Percentiles rank a stretch among this genome's conserved stretches.
These are phyloP conservation scores for Tipula vernalis DNA, from an alignment of 2,888 invertebrate species.

Conservation along the genomic window DNA sequence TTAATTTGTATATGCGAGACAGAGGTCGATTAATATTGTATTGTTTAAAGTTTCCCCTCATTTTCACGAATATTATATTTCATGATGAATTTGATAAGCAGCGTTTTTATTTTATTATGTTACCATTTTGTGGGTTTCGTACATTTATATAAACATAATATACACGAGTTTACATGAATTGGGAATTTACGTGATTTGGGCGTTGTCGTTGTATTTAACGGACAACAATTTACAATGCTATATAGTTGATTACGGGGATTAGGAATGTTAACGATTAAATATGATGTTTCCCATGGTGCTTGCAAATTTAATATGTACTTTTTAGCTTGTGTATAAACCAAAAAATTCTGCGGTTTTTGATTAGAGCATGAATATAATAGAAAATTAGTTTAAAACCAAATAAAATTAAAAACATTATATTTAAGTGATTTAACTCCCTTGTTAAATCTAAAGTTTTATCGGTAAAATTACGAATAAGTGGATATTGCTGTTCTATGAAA, in stretches of 20 bases:
- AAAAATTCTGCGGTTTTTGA: neutral
- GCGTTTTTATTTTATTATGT: neutral
- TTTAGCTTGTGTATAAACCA: neutral
- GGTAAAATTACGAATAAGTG: neutral
- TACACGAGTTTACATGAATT: neutral
- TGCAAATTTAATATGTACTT: neutral
- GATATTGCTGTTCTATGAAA: neutral
- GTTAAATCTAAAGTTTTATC: neutral
- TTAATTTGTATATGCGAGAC: neutral
- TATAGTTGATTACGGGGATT: neutral
- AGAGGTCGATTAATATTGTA: neutral
- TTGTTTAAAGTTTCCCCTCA: neutral
- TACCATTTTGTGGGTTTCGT: neutral
- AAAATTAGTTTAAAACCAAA: neutral
- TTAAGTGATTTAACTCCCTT: neutral
- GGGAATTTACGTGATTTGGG: conserved; percentile 4
- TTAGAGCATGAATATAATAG: neutral
- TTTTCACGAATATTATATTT: neutral
- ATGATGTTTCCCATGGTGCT: neutral
- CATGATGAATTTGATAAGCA: neutral
- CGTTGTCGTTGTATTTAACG: neutral
- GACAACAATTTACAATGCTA: neutral
- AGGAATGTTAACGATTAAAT: neutral
- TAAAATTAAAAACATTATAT: neutral
- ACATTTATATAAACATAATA: too few relatives aligned